Conservation (phyloP, 1,140 invertebrate species). For the Leucophenga varia region DNA sequence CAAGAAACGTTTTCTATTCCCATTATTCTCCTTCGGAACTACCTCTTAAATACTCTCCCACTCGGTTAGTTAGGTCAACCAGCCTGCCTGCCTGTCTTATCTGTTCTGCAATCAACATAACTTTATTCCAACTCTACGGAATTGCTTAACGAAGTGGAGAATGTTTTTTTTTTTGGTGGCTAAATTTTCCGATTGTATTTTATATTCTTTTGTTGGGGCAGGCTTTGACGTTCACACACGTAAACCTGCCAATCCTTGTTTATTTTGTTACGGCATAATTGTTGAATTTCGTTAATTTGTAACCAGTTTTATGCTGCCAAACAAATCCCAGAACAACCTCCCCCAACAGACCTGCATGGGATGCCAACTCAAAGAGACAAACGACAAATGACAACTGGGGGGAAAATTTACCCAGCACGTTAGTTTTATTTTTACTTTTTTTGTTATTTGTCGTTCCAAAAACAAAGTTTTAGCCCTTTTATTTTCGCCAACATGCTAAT, state of each 20-base stretch:
- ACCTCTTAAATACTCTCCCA: too few species aligned
- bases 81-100: conserved; percentile 11
- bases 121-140: conserved; percentile 25
- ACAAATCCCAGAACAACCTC: conserved; percentile 15
- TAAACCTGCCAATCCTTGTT: conserved; percentile 13
- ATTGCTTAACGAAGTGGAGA: conserved; percentile 26
- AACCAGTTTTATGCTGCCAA: conserved; percentile 35
- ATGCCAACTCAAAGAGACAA: conserved; percentile 10
- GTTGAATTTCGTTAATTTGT: conserved; percentile 49
- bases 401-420: conserved; percentile 1
- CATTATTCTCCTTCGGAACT: too few species aligned
- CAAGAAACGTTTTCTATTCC: too few species aligned
- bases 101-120: conserved; percentile 21
- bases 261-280: conserved; percentile 38
- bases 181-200: conserved; percentile 16
- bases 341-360: too few species aligned
- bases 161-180: too few species aligned
- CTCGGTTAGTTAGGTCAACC: too few species aligned
- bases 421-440: conserved; percentile 8
- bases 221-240: conserved; percentile 20
- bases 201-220: conserved; percentile 32
- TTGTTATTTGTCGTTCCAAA: background rate
- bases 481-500: conserved; percentile 49
- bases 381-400: conserved; percentile 14
- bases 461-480: conserved; percentile 32